A percentile compares a stretch with the other conserved stretches of the same genome.
Conservation (phyloP, 2,888 invertebrate species). For the Cheilosia vulpina region DNA sequence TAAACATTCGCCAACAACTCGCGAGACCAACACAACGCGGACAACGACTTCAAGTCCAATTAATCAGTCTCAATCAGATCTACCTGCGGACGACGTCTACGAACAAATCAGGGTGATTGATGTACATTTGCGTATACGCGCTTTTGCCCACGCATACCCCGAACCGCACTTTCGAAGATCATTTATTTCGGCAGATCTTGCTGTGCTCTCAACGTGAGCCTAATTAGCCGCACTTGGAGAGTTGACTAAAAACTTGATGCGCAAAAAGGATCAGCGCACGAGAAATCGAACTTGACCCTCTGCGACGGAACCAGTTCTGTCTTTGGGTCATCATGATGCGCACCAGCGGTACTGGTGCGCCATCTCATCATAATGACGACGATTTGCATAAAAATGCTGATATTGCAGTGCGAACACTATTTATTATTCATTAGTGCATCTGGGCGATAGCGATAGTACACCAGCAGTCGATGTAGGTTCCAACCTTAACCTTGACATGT, state of each 20-base stretch:
- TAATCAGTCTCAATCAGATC: constrained; percentile 67
- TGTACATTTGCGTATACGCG: constrained; percentile 36
- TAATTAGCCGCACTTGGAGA: constrained; percentile 20
- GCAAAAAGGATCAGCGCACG: neutral
- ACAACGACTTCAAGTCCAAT: constrained; percentile 61
- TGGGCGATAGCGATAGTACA: neutral
- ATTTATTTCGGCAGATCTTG: constrained; percentile 31
- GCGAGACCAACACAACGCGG: constrained; percentile 20
- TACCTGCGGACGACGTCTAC: constrained; percentile 51
- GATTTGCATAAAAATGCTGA: constrained; percentile 44
- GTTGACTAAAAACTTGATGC: neutral
- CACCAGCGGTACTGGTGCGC: neutral
- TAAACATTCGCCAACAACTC: constrained; percentile 32
- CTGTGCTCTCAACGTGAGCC: constrained; percentile 1
- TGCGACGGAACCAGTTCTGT: constrained; percentile 21
- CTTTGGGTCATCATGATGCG: constrained; percentile 29
- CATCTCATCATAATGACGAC: neutral
- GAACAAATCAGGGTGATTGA: constrained; percentile 67
- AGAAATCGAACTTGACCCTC: constrained; percentile 27
- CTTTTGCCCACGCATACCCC: constrained; percentile 27
- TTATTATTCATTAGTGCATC: constrained; percentile 2
- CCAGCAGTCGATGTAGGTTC: constrained; percentile 1
- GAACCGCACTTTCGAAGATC: constrained; percentile 1
- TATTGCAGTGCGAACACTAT: constrained; percentile 13
- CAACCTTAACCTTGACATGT: constrained; percentile 58